Conservation (phyloP, 2,113 vertebrate genomes). For the Coregonus clupeaformis region DNA sequence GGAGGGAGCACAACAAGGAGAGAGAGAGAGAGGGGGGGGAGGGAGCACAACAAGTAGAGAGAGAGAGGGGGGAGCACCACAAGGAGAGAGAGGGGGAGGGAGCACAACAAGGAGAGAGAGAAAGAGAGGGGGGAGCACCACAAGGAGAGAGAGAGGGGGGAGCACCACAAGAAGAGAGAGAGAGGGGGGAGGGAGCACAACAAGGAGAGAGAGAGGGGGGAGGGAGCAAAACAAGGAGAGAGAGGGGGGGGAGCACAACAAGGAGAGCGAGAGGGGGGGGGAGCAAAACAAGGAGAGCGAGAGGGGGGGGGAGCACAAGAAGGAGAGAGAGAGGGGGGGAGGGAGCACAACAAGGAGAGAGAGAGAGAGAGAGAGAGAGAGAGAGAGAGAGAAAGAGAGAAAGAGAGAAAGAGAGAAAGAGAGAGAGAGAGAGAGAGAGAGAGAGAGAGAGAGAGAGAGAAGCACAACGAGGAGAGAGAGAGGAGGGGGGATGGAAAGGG, state of each 20-base stretch:
- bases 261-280: neutral
- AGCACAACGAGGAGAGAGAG: too few species aligned
- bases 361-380: neutral
- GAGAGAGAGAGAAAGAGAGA: too few species aligned
- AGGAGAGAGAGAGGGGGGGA: conserved; percentile 1
- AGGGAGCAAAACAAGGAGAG: too few species aligned
- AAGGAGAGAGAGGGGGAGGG: too few species aligned
- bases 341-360: too few species aligned
- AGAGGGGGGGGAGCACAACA: too few species aligned
- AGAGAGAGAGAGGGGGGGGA: too few species aligned
- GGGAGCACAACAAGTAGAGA: too few species aligned
- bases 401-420: conserved; percentile 3
- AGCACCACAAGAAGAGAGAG: too few species aligned
- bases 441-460: neutral
- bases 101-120: too few species aligned
- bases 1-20: too few species aligned
- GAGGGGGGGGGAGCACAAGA: conserved; percentile 8
- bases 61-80: neutral
- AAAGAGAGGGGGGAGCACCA: neutral
- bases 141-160: neutral
- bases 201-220: neutral
- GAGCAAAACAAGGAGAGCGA: too few species aligned
- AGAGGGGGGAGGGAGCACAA: neutral
- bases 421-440: conserved; percentile 1
- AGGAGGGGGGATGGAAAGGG: conserved; percentile 8